phyloP scores from a whole-genome alignment of 2,888 invertebrate species.

The Deladenus siricidicola region DNA sequence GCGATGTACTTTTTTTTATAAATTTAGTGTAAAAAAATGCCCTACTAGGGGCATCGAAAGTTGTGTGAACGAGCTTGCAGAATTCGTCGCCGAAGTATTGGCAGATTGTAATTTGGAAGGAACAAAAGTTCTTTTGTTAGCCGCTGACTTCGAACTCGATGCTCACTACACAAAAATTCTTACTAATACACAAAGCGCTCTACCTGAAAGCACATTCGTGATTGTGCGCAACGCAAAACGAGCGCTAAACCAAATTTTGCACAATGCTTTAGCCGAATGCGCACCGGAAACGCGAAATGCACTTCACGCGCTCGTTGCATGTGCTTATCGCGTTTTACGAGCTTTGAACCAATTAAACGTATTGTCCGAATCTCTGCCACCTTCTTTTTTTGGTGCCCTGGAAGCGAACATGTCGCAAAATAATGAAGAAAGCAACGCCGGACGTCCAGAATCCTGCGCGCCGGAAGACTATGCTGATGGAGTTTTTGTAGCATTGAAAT shows the following conservation, averaged over 20 bases:
- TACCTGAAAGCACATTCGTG: conserved; percentile 11
- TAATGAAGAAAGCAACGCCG: neutral
- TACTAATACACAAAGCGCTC: neutral
- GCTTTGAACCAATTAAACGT: conserved; percentile 1
- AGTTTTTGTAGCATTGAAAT: conserved; percentile 11
- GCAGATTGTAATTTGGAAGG: conserved; percentile 7
- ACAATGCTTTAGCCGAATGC: conserved; percentile 4
- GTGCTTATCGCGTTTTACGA: conserved; percentile 3
- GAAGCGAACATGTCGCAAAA: neutral
- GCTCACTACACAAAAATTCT: neutral
- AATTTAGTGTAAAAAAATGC: conserved; percentile 14
- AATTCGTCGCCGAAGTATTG: conserved; percentile 11
- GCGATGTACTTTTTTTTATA: too few species aligned
- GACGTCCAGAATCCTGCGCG: neutral
- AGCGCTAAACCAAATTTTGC: conserved; percentile 8
- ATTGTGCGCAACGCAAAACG: conserved; percentile 10
- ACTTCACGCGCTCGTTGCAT: neutral
- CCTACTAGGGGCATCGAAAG: too few species aligned
- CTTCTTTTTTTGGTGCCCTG: neutral
- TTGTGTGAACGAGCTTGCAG: neutral
- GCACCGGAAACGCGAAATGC: neutral
- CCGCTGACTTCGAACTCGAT: conserved; percentile 7
- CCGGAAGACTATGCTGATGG: conserved; percentile 9
- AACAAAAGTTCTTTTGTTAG: conserved; percentile 8
- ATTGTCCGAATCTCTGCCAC: neutral